These are phyloP conservation scores for Poecile montanus DNA, from an alignment of 2,797 vertebrate genomes.

Conservation along the genomic window DNA sequence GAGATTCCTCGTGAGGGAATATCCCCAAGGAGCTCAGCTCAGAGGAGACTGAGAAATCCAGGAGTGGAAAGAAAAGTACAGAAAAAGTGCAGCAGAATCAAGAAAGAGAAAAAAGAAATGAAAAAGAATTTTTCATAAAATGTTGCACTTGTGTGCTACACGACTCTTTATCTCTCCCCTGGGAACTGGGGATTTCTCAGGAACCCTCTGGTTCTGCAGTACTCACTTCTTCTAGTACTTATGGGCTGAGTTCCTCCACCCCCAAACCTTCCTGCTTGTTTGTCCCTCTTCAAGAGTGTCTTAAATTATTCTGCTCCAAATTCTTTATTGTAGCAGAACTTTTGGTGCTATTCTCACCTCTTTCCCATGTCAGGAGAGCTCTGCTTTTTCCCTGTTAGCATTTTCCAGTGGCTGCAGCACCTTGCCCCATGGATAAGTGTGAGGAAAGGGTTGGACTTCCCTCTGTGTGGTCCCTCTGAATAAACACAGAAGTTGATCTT, in stretches of 20 bases:
- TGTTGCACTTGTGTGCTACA: background rate
- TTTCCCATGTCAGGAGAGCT: background rate
- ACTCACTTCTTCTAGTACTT: background rate
- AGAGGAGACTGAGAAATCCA: too few relatives aligned
- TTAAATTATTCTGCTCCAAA: background rate
- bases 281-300: rapidly evolving
- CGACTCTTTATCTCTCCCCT: background rate
- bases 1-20: too few relatives aligned
- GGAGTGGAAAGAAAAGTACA: too few relatives aligned
- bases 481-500: background rate
- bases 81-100: too few relatives aligned
- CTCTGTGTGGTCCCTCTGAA: background rate
- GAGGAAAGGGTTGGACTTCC: background rate
- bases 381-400: background rate
- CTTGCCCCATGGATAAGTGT: background rate
- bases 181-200: background rate
- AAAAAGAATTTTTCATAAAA: too few relatives aligned
- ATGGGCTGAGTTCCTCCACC: background rate
- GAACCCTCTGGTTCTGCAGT: background rate
- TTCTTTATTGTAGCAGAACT: background rate
- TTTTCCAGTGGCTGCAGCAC: background rate
- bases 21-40: too few relatives aligned
- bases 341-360: background rate
- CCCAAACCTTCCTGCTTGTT: background rate
- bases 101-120: too few relatives aligned